Evolutionary conservation across 37 sponge, comb jelly and placozoan genomes (phyloP).

Genomic region (Eunapius fragilis): DNA sequence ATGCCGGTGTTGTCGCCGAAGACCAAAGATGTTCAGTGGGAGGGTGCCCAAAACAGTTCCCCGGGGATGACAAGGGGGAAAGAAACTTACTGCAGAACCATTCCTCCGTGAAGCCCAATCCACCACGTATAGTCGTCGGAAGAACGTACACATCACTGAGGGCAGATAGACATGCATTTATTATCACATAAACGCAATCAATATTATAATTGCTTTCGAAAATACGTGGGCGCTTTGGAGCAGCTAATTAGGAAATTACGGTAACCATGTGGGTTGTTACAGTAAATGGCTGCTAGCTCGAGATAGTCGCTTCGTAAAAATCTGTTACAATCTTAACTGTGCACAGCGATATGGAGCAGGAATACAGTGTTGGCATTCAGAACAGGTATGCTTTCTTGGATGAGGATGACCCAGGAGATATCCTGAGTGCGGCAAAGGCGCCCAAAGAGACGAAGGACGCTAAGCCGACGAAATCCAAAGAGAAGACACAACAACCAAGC

Average conservation of each 20-base stretch:
- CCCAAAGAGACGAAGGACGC: constrained; percentile 11
- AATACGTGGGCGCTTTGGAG: no score
- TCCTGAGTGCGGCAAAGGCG: constrained; percentile 9
- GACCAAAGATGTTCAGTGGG: neutral
- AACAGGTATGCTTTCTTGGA: constrained; percentile 84
- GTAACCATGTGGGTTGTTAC: neutral
- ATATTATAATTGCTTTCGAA: no score
- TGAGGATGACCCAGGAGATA: constrained; percentile 86
- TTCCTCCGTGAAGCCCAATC: neutral
- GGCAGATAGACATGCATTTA: neutral
- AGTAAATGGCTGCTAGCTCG: neutral
- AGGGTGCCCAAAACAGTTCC: neutral
- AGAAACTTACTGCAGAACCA: neutral
- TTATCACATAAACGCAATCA: neutral
- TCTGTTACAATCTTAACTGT: constrained; percentile 6
- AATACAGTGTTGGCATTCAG: constrained; percentile 63
- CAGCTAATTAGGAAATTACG: neutral
- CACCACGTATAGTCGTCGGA: neutral
- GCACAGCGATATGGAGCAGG: constrained; percentile 56
- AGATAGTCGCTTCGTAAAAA: constrained; percentile 3
- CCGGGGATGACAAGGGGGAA: neutral
- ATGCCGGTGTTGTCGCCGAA: neutral
- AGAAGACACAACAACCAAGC: neutral
- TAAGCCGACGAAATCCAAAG: neutral
- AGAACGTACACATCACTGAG: neutral